Evolutionary conservation across 2,113 vertebrate species (phyloP), one percentile per base, ranked within the genome.

Genomic region (Coregonus clupeaformis): DNA sequence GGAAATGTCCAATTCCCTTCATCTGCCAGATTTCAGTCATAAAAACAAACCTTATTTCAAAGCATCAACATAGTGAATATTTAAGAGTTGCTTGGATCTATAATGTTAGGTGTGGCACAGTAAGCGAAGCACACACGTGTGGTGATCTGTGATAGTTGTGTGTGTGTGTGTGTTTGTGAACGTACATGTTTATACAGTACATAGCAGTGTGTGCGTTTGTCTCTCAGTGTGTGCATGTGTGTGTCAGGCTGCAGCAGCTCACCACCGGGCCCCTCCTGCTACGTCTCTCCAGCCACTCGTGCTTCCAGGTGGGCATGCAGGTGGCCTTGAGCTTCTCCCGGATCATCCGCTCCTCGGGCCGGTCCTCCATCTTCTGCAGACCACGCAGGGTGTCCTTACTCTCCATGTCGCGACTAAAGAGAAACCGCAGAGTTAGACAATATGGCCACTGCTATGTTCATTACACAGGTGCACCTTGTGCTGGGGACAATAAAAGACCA

Each of bases 271-370:
- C 96, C 87, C 94, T 92, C 74, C 94, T 84, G 80, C 85, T 96
- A 68, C 93, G 93, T 82, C 95, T 93, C 84, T 97, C 96, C 80
- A 97, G 78, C 96, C 95, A 96, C 78, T 97, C 95, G 2, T 96
- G 95, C 60, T 96, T 96, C 96, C 96, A 96, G 75, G 95, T 96
- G 45, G 96, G 96, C 95, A 97, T 97, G 70, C 96, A 97, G 0
- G 94, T 97, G 55, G 93, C 95, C 87, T 96, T 97, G 55, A 97
- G 93, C 71, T 96, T 96, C 85, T 97, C 96, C 73, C 96, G 93
- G 92, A 97, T 97, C 93, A 95, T 93, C 6, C 95, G 92, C 84
- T 96, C 96, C 86, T 97, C 96, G 13, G 96, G 96, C 81, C 95
- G 94, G 80, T 97, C 95, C 7, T 97, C 96, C 93, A 97, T 96